Evolutionary conservation across 2,113 vertebrate species (phyloP).

Genomic region (Loxodonta africana): DNA sequence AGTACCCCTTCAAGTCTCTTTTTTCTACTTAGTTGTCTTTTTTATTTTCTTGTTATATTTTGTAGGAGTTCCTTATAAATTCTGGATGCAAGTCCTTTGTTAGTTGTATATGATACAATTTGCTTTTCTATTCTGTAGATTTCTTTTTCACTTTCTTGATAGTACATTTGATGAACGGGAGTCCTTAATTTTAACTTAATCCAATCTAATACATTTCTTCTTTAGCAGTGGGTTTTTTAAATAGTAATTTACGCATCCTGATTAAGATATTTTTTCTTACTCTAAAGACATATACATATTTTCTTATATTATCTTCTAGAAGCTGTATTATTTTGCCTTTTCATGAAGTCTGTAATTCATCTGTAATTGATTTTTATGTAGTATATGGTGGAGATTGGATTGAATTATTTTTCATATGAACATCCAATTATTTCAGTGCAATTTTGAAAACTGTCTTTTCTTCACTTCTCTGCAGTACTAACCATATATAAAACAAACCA

Average conservation of each 20-base stretch:
- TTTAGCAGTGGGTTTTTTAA: background rate
- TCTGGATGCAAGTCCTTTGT: background rate
- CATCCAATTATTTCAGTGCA: background rate
- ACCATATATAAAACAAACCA: background rate
- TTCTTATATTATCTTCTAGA: background rate
- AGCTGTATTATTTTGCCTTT: background rate
- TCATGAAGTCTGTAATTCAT: background rate
- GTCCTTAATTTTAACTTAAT: conserved; percentile 36
- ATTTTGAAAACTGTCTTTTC: background rate
- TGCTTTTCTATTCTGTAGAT: background rate
- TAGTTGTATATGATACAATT: background rate
- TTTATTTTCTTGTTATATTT: background rate
- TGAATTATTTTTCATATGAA: background rate
- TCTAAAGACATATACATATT: background rate
- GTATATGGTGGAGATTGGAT: background rate
- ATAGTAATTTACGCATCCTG: background rate
- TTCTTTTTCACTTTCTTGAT: background rate
- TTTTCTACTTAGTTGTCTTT: background rate
- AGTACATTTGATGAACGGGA: background rate
- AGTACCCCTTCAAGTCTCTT: background rate
- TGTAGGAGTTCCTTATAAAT: background rate
- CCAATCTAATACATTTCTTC: background rate
- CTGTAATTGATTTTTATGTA: conserved; percentile 2
- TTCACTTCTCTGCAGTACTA: background rate
- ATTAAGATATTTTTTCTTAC: background rate